These are phyloP conservation scores for Siniperca obscura DNA, from an alignment of 2,797 vertebrate genomes.

Conservation along the genomic window DNA sequence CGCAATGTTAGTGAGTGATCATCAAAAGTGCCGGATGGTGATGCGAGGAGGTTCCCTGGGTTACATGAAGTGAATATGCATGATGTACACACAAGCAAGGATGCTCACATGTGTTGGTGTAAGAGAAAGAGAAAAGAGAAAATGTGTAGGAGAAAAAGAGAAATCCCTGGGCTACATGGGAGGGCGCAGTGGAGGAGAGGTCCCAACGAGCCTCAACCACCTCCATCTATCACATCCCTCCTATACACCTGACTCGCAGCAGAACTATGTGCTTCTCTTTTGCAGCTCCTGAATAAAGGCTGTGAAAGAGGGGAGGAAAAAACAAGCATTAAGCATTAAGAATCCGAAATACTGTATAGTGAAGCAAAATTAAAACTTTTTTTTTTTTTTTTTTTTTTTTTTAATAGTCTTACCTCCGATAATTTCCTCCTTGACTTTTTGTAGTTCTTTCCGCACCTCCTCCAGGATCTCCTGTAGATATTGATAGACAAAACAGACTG, in stretches of 20 bases:
- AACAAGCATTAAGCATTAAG: conserved; percentile 9
- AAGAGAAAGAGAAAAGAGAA: conserved; percentile 58
- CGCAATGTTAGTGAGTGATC: conserved; percentile 43
- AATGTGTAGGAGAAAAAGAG: conserved; percentile 66
- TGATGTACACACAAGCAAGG: conserved; percentile 69
- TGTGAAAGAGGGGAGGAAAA: conserved; percentile 65
- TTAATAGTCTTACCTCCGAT: conserved; percentile 86
- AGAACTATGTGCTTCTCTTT: conserved; percentile 89
- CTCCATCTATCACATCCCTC: conserved; percentile 71
- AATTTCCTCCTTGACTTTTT: conserved; percentile 96
- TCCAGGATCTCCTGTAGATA: conserved; percentile 90
- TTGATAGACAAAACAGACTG: background rate
- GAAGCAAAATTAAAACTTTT: background rate
- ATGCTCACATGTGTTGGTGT: conserved; percentile 66
- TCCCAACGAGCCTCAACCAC: conserved; percentile 46
- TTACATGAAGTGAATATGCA: conserved; percentile 72
- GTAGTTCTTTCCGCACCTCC: conserved; percentile 92
- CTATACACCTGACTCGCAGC: conserved; percentile 61
- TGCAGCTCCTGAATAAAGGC: conserved; percentile 92
- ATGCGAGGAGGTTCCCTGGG: conserved; percentile 70
- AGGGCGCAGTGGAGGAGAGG: conserved; percentile 60
- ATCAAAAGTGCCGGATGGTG: conserved; percentile 55
- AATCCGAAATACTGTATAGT: background rate
- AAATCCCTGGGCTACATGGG: conserved; percentile 79
- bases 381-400: background rate